Evolutionary conservation across 1,140 invertebrate species (phyloP), one percentile per base, ranked within the genome.

Genomic region (Tribolium castaneum): DNA sequence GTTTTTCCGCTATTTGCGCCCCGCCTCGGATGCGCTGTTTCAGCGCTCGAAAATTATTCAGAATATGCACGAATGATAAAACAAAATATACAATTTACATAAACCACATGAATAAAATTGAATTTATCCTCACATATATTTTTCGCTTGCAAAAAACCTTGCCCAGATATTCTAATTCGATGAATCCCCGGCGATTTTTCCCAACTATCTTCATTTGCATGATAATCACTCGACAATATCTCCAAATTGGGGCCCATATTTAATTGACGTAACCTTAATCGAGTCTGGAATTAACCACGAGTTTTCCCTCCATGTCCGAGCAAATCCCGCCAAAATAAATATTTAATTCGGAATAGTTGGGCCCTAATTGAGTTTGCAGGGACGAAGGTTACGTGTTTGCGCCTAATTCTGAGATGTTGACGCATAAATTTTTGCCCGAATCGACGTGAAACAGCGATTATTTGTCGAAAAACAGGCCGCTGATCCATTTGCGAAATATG

Each of bases 21-120:
- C n/a, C n/a, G 34, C 39, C 30, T 34, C 9, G 19, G 35, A 35
- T 35, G 3, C 25, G 59, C 59, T 34, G 25, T 66, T 66, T 66
- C 59, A 66, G 25, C 59, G 12, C 59, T 30, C 30, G 12, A 66
- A 34, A 66, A 66, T 66, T 66, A 66, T 66, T 66, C 59, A 66
- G 59, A 66, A 66, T 66, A 66, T 66, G 59, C 59, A 66, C 59
- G 59, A 66, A 66, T 66, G 59, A 66, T 66, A 66, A 66, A 66
- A 35, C 59, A 39, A 66, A 66, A 66, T 66, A 45, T 9, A 39
- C 59, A 66, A 66, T 66, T 66, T 66, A 66, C 59, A 66, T 66
- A 66, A 66, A 66, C 59, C 59, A 66, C 59, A 66, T 66, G 59
- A 66, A 66, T 66, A 66, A 59, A 66, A 66, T 66, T 66, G 59